Conservation (phyloP, 2,797 vertebrate genomes). For the Microcaecilia unicolor region DNA sequence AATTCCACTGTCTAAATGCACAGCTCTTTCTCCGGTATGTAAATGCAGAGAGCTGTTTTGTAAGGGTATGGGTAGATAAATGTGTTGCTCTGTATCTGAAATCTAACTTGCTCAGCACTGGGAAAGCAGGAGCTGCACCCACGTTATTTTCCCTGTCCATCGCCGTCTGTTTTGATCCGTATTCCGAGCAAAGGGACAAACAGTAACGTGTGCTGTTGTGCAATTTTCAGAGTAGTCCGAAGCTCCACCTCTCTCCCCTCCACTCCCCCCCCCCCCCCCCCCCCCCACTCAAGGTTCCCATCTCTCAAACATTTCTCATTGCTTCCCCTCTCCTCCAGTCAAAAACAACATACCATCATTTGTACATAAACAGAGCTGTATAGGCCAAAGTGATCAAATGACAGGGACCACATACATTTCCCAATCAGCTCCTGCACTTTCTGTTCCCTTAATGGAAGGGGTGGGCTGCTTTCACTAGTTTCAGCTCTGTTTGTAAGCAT, state of each 20-base stretch:
- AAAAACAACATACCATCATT: slow-evolving; percentile 20
- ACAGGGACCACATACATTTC: slow-evolving; percentile 10
- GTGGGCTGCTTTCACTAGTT: background rate
- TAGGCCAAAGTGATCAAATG: slow-evolving; percentile 9
- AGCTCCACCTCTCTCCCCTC: background rate
- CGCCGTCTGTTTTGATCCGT: slow-evolving; percentile 32
- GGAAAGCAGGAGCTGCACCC: slow-evolving; percentile 21
- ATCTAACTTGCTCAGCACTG: background rate
- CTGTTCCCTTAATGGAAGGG: slow-evolving; percentile 14
- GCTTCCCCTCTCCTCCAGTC: background rate
- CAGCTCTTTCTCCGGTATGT: background rate
- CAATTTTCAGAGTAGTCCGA: slow-evolving; percentile 22
- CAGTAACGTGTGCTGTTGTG: slow-evolving; percentile 21
- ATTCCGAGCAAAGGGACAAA: slow-evolving; percentile 27
- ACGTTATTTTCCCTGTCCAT: slow-evolving; percentile 23
- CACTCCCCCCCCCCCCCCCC: background rate
- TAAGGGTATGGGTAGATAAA: slow-evolving; percentile 10
- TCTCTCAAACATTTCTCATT: background rate
- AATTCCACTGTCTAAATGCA: background rate
- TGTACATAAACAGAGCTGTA: slow-evolving; percentile 22
- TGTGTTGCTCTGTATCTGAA: too few species aligned
- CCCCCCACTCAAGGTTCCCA: slow-evolving; percentile 7
- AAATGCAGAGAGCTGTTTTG: slow-evolving; percentile 12
- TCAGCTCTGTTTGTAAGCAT: slow-evolving; percentile 15
- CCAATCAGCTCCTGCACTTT: slow-evolving; percentile 9